A percentile compares a stretch with the other conserved stretches of the same genome.
Evolutionary conservation across 2,888 invertebrate species (phyloP).

Genomic region (Lepas anatifera): DNA sequence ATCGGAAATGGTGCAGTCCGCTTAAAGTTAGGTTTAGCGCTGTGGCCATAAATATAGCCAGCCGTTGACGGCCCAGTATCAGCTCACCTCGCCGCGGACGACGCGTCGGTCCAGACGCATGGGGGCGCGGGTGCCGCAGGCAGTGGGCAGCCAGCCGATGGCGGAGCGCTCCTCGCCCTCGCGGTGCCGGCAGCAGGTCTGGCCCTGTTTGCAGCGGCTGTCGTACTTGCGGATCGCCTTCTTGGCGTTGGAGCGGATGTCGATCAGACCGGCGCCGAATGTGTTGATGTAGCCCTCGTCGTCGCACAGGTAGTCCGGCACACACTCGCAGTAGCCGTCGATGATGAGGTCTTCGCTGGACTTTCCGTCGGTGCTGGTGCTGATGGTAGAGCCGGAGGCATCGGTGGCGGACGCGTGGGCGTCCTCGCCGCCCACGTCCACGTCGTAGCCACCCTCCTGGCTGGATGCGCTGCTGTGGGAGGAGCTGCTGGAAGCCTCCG

Average conservation of each 20-base stretch:
- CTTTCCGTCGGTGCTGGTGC: neutral
- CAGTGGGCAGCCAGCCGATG: conserved; percentile 1
- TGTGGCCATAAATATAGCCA: too few relatives aligned
- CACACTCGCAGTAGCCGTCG: conserved; percentile 48
- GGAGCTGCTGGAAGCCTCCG: neutral
- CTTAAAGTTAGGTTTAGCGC: too few relatives aligned
- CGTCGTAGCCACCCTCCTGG: neutral
- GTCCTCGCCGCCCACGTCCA: neutral
- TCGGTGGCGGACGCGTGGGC: neutral
- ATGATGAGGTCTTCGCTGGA: neutral
- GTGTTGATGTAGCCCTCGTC: conserved; percentile 46
- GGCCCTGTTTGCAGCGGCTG: neutral
- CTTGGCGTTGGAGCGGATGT: conserved; percentile 49
- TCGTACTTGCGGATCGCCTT: neutral
- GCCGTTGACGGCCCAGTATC: too few relatives aligned
- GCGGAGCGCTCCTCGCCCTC: neutral
- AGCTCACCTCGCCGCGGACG: neutral
- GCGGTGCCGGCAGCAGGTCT: conserved; percentile 7
- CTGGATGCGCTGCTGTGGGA: neutral
- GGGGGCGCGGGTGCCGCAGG: neutral
- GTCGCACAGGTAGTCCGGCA: conserved; percentile 60
- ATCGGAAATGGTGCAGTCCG: too few relatives aligned
- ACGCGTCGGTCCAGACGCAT: neutral
- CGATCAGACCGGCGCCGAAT: conserved; percentile 57
- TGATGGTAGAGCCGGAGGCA: neutral